Conservation (phyloP, 2,888 invertebrate species). For the Lepetodrilus schrolli region DNA sequence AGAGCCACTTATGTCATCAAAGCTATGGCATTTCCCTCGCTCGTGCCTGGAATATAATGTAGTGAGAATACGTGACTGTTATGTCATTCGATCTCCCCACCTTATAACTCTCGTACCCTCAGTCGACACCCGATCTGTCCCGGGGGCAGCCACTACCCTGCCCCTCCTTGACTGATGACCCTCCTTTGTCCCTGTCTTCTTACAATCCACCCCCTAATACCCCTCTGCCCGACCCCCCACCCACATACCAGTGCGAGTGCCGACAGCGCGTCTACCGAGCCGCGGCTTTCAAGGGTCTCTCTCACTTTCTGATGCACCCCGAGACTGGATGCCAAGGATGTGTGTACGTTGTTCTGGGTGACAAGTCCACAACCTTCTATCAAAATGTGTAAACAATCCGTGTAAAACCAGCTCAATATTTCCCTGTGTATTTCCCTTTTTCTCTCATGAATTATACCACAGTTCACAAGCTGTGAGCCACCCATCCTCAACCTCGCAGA, state of each 20-base stretch:
- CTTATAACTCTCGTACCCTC: constrained; percentile 5
- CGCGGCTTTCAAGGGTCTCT: neutral
- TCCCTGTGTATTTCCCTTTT: too few relatives aligned
- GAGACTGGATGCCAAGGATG: too few relatives aligned
- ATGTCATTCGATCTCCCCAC: constrained; percentile 25
- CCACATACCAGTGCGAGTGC: neutral
- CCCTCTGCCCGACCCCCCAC: neutral
- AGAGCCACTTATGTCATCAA: constrained; percentile 18
- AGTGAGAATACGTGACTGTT: neutral
- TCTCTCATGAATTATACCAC: too few relatives aligned
- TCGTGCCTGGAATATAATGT: constrained; percentile 26
- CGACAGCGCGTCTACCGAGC: neutral
- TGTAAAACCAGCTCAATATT: too few relatives aligned
- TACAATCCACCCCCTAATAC: neutral
- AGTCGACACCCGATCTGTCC: constrained; percentile 23
- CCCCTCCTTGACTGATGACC: constrained; percentile 17
- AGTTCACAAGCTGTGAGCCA: too few relatives aligned
- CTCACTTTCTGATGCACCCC: too few relatives aligned
- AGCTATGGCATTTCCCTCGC: neutral
- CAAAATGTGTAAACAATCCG: too few relatives aligned
- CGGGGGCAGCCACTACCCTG: neutral
- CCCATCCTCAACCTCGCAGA: too few relatives aligned
- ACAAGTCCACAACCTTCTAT: too few relatives aligned
- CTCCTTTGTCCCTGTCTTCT: neutral
- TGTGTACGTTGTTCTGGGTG: too few relatives aligned